Percentiles rank a stretch among this genome's conserved stretches.
Conservation (phyloP, 2,113 vertebrate genomes). For the Scomber colias region DNA sequence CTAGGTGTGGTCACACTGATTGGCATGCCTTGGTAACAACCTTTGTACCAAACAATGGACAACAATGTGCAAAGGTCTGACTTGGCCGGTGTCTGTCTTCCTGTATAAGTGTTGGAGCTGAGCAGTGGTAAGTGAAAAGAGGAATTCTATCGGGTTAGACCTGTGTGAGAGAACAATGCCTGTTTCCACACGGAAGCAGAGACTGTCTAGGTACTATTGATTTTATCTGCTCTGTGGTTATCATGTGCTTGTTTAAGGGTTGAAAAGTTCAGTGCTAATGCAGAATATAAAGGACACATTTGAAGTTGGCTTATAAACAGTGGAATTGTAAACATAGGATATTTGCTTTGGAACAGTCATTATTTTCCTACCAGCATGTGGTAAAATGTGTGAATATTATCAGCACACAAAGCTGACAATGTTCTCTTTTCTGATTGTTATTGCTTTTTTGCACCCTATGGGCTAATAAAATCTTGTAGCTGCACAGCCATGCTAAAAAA, state of each 20-base stretch:
- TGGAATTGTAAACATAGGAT: constrained; percentile 5
- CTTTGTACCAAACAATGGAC: constrained; percentile 67
- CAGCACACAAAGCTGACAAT: constrained; percentile 26
- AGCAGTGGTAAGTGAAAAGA: constrained; percentile 59
- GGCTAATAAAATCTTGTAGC: constrained; percentile 30
- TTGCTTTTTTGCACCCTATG: constrained; percentile 15
- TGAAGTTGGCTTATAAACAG: constrained; percentile 5
- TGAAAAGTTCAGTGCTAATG: constrained; percentile 37
- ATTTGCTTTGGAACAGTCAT: constrained; percentile 30
- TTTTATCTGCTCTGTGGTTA: constrained; percentile 25
- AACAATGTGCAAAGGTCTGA: constrained; percentile 23
- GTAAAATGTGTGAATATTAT: constrained; percentile 39
- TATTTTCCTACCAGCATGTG: constrained; percentile 21
- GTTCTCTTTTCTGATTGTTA: constrained; percentile 30
- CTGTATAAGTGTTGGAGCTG: constrained; percentile 29
- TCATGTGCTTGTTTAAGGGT: constrained; percentile 39
- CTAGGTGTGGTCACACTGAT: constrained; percentile 44
- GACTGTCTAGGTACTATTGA: constrained; percentile 11
- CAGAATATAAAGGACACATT: constrained; percentile 16
- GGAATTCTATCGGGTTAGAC: not conserved
- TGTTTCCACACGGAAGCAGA: constrained; percentile 26
- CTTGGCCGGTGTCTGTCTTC: constrained; percentile 24
- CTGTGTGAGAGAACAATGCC: constrained; percentile 18
- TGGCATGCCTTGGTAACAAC: constrained; percentile 26
- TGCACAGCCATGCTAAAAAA: constrained; percentile 38